These are phyloP conservation scores for Ectemnius continuus DNA, from an alignment of 2,888 invertebrate genomes.

Conservation along the genomic window DNA sequence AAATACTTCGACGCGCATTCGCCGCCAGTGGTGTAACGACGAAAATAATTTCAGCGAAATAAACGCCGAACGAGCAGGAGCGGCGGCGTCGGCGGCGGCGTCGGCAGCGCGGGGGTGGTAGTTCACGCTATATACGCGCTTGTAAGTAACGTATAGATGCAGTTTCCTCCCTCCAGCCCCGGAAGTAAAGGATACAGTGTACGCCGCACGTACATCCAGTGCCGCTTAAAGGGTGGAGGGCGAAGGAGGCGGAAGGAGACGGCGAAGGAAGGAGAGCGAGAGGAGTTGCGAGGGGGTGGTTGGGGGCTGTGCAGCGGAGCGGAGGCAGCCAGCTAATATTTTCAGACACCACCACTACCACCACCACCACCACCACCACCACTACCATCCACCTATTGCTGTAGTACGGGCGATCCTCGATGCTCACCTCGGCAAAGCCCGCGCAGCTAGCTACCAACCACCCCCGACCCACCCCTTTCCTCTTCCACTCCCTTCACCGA, in stretches of 20 bases:
- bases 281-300: constrained; percentile 20
- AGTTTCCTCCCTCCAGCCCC: constrained; percentile 22
- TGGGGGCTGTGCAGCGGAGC: constrained; percentile 18
- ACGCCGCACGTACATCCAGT: constrained; percentile 21
- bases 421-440: constrained; percentile 56
- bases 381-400: constrained; percentile 31
- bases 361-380: constrained; percentile 52
- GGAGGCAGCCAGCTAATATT: constrained; percentile 70
- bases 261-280: constrained; percentile 27
- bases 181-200: constrained; percentile 33
- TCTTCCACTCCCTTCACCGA: too few species aligned
- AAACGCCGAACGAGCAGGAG: constrained; percentile 25
- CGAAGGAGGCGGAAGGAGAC: neutral
- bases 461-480: constrained; percentile 38
- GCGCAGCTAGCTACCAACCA: too few species aligned
- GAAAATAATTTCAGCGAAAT: constrained; percentile 38
- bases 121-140: constrained; percentile 2
- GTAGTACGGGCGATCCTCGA: constrained; percentile 46
- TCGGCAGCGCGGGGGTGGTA: constrained; percentile 20
- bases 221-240: constrained; percentile 26
- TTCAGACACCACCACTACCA: constrained; percentile 58
- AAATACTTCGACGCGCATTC: neutral
- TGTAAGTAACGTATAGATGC: constrained; percentile 33
- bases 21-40: neutral
- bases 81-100: too few species aligned